Evolutionary conservation across 2,888 invertebrate species (phyloP).

Genomic region (Ophion obscuratus): DNA sequence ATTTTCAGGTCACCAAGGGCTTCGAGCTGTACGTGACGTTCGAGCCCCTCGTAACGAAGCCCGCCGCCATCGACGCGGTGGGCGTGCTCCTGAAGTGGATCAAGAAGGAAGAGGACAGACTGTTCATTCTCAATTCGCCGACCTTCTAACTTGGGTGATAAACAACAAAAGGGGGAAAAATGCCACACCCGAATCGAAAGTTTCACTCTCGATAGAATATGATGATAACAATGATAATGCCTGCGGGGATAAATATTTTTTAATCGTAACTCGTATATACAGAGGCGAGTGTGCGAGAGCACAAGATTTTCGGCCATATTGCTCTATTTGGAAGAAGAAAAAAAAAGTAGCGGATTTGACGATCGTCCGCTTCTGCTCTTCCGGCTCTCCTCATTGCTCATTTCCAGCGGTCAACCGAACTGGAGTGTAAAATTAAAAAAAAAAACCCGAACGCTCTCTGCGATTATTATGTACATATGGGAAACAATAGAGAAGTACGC

Average conservation of each 20-base stretch:
- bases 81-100: conserved; percentile 97
- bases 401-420: conserved; percentile 41
- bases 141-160: conserved; percentile 87
- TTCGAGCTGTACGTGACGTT: conserved; percentile 97
- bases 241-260: neutral
- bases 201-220: conserved; percentile 39
- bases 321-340: conserved; percentile 10
- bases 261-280: neutral
- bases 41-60: conserved; percentile 95
- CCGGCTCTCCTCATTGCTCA: conserved; percentile 65
- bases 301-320: neutral
- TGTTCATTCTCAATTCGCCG: conserved; percentile 94
- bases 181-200: conserved; percentile 8
- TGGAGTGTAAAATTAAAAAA: conserved; percentile 22
- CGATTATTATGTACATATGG: conserved; percentile 55
- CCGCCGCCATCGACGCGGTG: conserved; percentile 93
- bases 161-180: conserved; percentile 19
- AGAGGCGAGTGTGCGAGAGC: neutral
- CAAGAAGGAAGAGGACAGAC: conserved; percentile 95
- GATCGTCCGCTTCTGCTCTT: conserved; percentile 10
- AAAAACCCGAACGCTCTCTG: conserved; percentile 4
- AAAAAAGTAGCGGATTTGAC: conserved; percentile 25
- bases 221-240: neutral
- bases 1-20: conserved; percentile 90
- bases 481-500: conserved; percentile 1